phyloP scores from a whole-genome alignment of 2,113 vertebrate genomes.

The Raja brachyura region DNA sequence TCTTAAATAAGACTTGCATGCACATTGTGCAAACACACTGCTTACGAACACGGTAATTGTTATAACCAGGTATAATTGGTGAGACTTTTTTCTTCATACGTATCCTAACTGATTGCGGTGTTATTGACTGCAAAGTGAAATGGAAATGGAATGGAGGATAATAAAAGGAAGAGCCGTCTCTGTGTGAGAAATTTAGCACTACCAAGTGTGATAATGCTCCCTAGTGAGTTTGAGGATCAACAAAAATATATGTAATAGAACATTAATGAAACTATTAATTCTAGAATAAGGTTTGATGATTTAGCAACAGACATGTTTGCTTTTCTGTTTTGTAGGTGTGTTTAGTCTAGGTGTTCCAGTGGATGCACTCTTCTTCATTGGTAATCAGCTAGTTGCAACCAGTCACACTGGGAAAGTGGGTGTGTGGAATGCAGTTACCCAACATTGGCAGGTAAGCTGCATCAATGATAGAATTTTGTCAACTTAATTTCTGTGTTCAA shows the following conservation, averaged over 20 bases:
- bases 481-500: not conserved
- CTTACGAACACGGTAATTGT: not conserved
- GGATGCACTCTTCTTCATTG: slow-evolving; percentile 93
- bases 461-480: not conserved
- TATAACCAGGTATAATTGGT: not conserved
- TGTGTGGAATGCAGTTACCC: slow-evolving; percentile 96
- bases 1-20: not conserved
- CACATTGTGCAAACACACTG: not conserved
- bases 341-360: slow-evolving; percentile 96
- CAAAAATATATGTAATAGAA: not conserved
- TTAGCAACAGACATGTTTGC: not conserved
- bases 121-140: not conserved
- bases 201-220: not conserved
- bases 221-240: not conserved
- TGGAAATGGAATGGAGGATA: too few relatives aligned
- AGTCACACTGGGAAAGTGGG: slow-evolving; percentile 97
- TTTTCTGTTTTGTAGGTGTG: slow-evolving; percentile 60
- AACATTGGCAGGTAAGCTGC: slow-evolving; percentile 85
- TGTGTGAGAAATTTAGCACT: not conserved
- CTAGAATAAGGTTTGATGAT: not conserved
- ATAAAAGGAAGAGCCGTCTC: too few relatives aligned
- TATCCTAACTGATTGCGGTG: too few relatives aligned
- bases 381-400: slow-evolving; percentile 92
- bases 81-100: too few relatives aligned
- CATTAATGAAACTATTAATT: not conserved